Base-by-base conservation (phyloP, 2,888 invertebrate species). In the Ptychoptera contaminata region DNA sequence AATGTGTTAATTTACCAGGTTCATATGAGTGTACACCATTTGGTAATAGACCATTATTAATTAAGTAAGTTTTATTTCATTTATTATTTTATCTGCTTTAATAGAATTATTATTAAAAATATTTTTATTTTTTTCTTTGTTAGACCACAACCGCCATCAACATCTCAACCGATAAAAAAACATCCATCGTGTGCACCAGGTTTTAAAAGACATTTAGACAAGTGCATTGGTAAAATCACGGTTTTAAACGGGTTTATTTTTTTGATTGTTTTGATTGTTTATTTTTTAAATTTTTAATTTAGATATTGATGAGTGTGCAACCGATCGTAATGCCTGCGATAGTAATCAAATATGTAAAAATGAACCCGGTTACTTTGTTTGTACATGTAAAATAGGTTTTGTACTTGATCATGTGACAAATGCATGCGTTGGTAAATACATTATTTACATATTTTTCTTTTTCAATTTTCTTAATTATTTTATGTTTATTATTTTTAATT, bases 1-100 rank as follows among this genome's bases (percentile, higher is more conserved):
- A 72, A 2, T 90, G 90, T 54, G 58, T 77, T 14, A 91, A 91
- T 60, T 79, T 78, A 0, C 67, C 75, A 2, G 88, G 88, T 0
- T 79, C 82, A 0, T 88, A 77, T 59, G 66, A 73, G 2, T 85
- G 85, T 54, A 16, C 16, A 8, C 23, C 23, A 7, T 5, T 23
- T 7, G 7, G 23, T 7, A 23, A 23, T 23, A 23, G 7, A 23
- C 23, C 23, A 7, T 23, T 23, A 23, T 23, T 7, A 23, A 5
- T 23, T 23, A 23, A 23, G 23, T 23, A 23, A 3, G 23, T 7
- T 23, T 23, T 23, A 7, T 5, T 23, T 23, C 3, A 23, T 3
- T 7, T 5, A 5, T 23, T 5, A 23, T 23, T 11, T 7, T 11
- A 32, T 32, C 8, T 9, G 8, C n/a, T 32, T 32, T 32, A 11